Evolutionary conservation across 2,888 invertebrate species (phyloP).

Genomic region (Punctoribates punctum): DNA sequence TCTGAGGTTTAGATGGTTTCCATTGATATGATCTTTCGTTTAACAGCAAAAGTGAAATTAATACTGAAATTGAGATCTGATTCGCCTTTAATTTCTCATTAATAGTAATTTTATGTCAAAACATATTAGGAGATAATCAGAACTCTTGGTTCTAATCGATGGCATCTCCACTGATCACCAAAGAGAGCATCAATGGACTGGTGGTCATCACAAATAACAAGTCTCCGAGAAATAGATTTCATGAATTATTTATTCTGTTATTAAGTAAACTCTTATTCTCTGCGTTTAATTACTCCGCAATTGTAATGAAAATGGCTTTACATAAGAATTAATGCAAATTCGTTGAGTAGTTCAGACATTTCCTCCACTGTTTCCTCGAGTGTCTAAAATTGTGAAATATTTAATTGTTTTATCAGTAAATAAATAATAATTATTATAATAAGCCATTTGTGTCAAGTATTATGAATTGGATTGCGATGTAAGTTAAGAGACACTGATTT

Average conservation of each 20-base stretch:
- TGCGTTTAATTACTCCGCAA: no score
- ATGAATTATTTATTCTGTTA: no score
- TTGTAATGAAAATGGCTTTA: no score
- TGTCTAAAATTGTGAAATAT: background rate
- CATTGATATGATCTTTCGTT: background rate
- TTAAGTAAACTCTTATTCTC: no score
- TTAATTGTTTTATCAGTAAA: background rate
- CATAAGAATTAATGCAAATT: no score
- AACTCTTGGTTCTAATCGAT: background rate
- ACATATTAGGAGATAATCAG: background rate
- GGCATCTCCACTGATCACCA: no score
- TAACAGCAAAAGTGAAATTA: background rate
- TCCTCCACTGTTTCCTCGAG: no score
- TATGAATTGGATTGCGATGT: background rate
- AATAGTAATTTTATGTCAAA: background rate
- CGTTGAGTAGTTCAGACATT: no score
- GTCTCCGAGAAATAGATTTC: no score
- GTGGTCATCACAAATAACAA: no score
- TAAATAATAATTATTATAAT: background rate
- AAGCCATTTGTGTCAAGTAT: slow-evolving; percentile 19
- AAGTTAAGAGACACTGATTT: slow-evolving; percentile 3
- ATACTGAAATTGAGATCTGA: background rate
- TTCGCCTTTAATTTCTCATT: background rate
- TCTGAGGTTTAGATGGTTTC: slow-evolving; percentile 9
- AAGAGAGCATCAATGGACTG: no score